Conservation (phyloP, 2,113 vertebrate species). For the Corythoichthys intestinalis region DNA sequence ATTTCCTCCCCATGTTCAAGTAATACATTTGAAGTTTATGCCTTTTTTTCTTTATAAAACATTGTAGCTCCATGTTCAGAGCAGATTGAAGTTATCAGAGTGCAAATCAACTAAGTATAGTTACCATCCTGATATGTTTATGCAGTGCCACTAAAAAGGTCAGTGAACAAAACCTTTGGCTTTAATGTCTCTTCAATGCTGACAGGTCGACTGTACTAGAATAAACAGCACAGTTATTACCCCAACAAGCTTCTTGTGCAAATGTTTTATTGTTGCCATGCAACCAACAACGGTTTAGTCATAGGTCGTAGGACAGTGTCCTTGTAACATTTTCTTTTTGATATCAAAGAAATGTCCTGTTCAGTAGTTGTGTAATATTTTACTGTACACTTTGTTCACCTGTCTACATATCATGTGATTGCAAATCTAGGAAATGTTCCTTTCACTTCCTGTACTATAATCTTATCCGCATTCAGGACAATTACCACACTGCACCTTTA, state of each 20-base stretch:
- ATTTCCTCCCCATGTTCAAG: not conserved
- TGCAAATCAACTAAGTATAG: constrained; percentile 2
- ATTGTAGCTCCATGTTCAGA: not conserved
- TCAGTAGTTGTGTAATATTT: not conserved
- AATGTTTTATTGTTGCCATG: constrained; percentile 35
- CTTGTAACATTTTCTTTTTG: not conserved
- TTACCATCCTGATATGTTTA: constrained; percentile 19
- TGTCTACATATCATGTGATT: not conserved
- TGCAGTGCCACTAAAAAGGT: constrained; percentile 24
- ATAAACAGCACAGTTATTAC: constrained; percentile 33
- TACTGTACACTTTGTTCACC: not conserved
- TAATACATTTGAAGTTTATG: not conserved
- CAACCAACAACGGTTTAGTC: not conserved
- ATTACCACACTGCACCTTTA: not conserved
- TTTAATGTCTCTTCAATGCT: constrained; percentile 14
- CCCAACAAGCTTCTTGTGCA: constrained; percentile 21
- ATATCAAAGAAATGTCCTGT: not conserved
- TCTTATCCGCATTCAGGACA: not conserved
- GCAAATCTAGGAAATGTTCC: not conserved
- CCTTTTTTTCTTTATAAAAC: not conserved
- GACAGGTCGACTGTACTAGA: constrained; percentile 30
- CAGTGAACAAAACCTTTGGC: constrained; percentile 41
- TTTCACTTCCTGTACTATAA: not conserved
- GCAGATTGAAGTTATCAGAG: not conserved
- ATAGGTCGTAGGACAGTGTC: constrained; percentile 3